phyloP scores from a whole-genome alignment of 2,888 invertebrate species.

The Tetheella fluctuosa region DNA sequence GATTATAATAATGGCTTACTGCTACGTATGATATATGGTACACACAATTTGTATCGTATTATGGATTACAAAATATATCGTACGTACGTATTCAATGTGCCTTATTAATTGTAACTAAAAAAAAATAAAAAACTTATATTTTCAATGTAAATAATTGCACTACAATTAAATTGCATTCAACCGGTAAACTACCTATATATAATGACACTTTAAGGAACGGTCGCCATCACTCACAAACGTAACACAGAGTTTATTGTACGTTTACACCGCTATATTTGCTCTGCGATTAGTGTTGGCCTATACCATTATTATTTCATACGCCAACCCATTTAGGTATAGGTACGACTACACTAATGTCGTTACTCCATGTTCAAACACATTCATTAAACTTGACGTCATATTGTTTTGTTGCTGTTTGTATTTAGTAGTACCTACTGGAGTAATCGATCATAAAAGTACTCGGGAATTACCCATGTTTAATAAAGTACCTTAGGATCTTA shows the following conservation, averaged over 20 bases:
- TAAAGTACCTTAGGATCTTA: no score
- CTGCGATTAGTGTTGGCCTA: not conserved
- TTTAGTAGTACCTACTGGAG: not conserved
- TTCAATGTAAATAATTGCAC: not conserved
- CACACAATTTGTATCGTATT: no score
- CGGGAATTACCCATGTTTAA: no score
- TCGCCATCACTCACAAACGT: not conserved
- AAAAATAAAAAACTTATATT: not conserved
- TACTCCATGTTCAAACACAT: conserved; percentile 6
- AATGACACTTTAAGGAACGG: not conserved
- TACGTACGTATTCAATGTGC: no score
- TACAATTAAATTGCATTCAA: not conserved
- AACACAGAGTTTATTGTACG: conserved; percentile 1
- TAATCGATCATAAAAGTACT: not conserved
- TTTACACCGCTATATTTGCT: conserved; percentile 3
- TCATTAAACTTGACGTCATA: not conserved
- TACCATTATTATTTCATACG: conserved; percentile 11
- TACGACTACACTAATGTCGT: conserved; percentile 11
- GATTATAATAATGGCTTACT: no score
- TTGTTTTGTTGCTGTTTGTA: conserved; percentile 3
- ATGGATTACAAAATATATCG: no score
- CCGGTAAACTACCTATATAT: conserved; percentile 2
- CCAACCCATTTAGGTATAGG: conserved; percentile 4
- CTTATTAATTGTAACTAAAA: not conserved
- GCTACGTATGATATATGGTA: no score